These are phyloP conservation scores for Pluvialis apricaria DNA, from an alignment of 2,113 vertebrate genomes.

Conservation along the genomic window DNA sequence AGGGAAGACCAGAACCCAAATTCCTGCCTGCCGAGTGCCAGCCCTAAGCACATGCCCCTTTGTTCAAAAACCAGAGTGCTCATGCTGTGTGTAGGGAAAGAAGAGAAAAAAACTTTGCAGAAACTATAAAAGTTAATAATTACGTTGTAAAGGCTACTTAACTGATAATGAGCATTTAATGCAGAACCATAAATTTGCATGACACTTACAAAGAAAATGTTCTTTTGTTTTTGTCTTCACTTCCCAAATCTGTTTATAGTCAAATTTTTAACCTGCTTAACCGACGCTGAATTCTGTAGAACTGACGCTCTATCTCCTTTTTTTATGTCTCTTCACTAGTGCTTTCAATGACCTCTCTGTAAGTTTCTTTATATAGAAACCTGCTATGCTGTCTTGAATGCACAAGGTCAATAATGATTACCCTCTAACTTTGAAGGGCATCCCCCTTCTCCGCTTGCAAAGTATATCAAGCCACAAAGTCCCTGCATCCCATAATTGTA, in stretches of 20 bases:
- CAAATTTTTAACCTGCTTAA: conserved; percentile 47
- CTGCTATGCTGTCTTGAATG: conserved; percentile 66
- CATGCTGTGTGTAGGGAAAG: neutral
- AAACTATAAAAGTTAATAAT: conserved; percentile 42
- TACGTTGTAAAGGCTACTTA: neutral
- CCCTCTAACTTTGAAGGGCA: conserved; percentile 70
- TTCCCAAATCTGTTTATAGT: neutral
- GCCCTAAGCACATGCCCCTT: neutral
- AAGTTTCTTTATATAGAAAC: conserved; percentile 68
- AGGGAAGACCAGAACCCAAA: neutral
- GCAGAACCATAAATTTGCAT: conserved; percentile 22
- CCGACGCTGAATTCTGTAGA: neutral
- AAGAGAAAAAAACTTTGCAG: neutral
- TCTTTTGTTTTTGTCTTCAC: neutral
- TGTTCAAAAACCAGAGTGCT: neutral
- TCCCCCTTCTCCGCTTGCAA: conserved; percentile 41
- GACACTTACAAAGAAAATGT: neutral
- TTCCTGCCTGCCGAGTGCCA: neutral
- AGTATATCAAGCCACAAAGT: conserved; percentile 4
- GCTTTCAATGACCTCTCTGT: conserved; percentile 56
- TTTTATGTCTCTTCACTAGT: conserved; percentile 49
- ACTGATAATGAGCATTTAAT: conserved; percentile 16
- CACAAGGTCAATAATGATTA: conserved; percentile 71
- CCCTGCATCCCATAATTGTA: conserved; percentile 8
- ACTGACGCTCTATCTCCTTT: neutral